Evolutionary conservation across 2,797 vertebrate species (phyloP).

Genomic region (Dendrocincla tyrannina): DNA sequence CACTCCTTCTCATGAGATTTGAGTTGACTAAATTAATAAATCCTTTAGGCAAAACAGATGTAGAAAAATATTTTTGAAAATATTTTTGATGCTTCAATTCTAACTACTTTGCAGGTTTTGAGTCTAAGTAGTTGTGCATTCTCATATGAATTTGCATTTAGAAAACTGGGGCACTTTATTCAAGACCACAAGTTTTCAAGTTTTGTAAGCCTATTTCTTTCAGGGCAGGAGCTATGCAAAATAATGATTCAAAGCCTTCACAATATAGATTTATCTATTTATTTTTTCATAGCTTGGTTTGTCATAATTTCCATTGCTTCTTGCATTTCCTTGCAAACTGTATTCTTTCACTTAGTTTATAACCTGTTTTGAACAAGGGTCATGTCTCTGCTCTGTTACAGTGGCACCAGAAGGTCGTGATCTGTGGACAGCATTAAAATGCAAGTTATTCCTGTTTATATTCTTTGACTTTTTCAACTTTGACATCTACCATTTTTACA

Average conservation of each 20-base stretch:
- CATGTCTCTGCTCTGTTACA: neutral
- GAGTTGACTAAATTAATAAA: neutral
- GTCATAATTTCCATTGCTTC: neutral
- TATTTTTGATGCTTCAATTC: neutral
- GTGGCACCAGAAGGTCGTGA: neutral
- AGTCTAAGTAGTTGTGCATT: neutral
- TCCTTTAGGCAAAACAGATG: neutral
- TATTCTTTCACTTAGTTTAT: neutral
- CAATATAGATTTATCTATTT: neutral
- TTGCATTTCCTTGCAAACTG: neutral
- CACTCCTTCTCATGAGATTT: neutral
- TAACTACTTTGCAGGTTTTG: neutral
- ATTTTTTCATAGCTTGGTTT: neutral
- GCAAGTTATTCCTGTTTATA: neutral
- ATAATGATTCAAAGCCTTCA: neutral
- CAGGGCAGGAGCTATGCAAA: neutral
- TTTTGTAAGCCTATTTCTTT: neutral
- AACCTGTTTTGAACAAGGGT: neutral
- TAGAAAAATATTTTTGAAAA: neutral
- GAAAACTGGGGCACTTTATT: neutral
- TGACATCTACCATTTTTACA: neutral
- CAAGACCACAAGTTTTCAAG: neutral
- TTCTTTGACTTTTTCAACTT: neutral
- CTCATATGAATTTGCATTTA: neutral
- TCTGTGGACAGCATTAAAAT: neutral